Conservation (phyloP, 2,113 vertebrate genomes). For the Dolichotis patagonum region DNA sequence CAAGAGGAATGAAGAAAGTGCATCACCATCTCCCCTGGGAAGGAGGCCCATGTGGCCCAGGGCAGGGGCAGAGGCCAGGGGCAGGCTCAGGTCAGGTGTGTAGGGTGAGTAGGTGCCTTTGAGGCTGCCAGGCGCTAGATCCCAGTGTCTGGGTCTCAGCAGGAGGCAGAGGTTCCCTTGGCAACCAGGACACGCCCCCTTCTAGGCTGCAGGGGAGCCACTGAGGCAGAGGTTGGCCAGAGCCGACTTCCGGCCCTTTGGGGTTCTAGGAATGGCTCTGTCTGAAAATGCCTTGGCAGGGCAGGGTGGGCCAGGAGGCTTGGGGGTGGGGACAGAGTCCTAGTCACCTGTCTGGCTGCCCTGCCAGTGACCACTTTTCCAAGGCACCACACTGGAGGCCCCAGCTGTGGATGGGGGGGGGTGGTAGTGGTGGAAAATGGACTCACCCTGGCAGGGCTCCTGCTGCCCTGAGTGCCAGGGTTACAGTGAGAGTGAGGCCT, state of each 20-base stretch:
- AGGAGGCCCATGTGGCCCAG: not conserved
- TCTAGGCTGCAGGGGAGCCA: not conserved
- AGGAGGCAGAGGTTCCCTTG: not conserved
- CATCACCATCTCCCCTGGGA: not conserved
- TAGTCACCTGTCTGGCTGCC: not conserved
- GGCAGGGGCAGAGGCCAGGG: constrained; percentile 37
- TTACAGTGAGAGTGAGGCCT: not conserved
- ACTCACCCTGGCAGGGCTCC: not conserved
- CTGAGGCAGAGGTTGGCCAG: not conserved
- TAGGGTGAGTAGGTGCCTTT: not conserved
- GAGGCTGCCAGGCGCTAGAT: not conserved
- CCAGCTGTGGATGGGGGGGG: not conserved
- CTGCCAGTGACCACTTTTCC: not conserved
- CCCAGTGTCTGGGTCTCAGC: not conserved
- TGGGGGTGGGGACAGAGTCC: not conserved
- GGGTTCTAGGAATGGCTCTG: constrained; percentile 28
- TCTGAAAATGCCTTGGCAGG: not conserved
- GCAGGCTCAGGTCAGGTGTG: constrained; percentile 5
- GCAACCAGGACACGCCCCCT: not conserved
- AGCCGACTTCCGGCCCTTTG: constrained; percentile 3
- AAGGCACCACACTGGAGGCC: constrained; percentile 8
- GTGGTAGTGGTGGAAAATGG: not conserved
- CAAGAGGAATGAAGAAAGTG: not conserved
- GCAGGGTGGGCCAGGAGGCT: not conserved
- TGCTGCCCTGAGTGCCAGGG: not conserved